phyloP scores from a whole-genome alignment of 2,888 invertebrate genomes.

The Rhynchonema sp. region DNA sequence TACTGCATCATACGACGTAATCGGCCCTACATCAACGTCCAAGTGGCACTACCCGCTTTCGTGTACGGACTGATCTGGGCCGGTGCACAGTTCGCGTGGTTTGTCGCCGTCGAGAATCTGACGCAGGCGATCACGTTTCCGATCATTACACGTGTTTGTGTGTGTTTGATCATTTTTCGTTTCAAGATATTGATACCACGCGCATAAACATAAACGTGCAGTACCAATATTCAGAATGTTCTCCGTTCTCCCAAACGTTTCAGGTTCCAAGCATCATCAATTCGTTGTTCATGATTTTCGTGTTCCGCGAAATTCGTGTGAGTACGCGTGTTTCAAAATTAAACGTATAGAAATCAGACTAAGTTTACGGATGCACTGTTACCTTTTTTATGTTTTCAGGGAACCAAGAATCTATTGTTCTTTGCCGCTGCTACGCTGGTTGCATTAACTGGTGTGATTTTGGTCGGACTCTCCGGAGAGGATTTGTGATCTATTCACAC shows the following conservation, averaged over 20 bases:
- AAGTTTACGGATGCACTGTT: too few relatives aligned
- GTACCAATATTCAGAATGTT: too few relatives aligned
- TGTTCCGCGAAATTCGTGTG: slow-evolving; percentile 30
- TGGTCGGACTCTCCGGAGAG: not conserved
- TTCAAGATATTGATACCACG: too few relatives aligned
- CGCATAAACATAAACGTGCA: too few relatives aligned
- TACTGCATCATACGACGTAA: too few relatives aligned
- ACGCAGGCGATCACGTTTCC: slow-evolving; percentile 32
- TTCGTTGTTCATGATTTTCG: slow-evolving; percentile 26
- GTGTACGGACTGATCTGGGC: slow-evolving; percentile 31
- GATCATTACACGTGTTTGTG: slow-evolving; percentile 25
- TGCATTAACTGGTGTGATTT: not conserved
- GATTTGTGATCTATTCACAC: not conserved
- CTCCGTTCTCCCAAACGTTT: too few relatives aligned
- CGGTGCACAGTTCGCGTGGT: slow-evolving; percentile 28
- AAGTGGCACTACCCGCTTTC: slow-evolving; percentile 27
- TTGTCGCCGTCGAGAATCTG: slow-evolving; percentile 29
- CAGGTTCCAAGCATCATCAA: slow-evolving; percentile 28
- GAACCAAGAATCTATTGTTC: not conserved
- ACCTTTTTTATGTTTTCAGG: too few relatives aligned
- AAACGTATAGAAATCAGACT: too few relatives aligned
- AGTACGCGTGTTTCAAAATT: too few relatives aligned
- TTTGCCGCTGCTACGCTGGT: not conserved
- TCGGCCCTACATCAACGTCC: slow-evolving; percentile 25
- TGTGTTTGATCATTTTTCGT: not conserved